phyloP scores from a whole-genome alignment of 2,797 vertebrate species.

The Mallotus villosus region DNA sequence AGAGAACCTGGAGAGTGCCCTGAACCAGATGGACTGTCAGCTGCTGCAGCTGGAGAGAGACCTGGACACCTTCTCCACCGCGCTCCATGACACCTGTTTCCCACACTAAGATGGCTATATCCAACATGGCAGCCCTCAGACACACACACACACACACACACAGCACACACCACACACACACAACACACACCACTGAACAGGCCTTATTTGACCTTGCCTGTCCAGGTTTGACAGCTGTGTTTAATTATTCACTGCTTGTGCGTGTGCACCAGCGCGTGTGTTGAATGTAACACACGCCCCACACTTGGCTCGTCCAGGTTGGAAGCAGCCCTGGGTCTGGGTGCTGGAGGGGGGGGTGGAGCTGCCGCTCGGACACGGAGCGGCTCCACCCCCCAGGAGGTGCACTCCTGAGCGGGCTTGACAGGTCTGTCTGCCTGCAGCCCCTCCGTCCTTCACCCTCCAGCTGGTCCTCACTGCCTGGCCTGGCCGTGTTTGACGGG shows the following conservation, averaged over 20 bases:
- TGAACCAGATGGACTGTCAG: slow-evolving; percentile 95
- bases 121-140: slow-evolving; percentile 74
- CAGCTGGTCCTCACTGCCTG: background rate
- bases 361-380: background rate
- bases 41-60: slow-evolving; percentile 95
- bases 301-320: slow-evolving; percentile 25
- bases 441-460: no score
- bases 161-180: background rate
- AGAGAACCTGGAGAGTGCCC: slow-evolving; percentile 94
- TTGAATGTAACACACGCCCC: slow-evolving; percentile 60
- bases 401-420: slow-evolving; percentile 51
- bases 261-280: no score
- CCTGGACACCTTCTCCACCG: slow-evolving; percentile 90
- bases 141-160: slow-evolving; percentile 9
- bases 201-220: background rate
- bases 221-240: slow-evolving; percentile 45
- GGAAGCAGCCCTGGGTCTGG: slow-evolving; percentile 59
- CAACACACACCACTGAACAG: background rate
- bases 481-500: background rate
- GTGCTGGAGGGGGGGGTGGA: slow-evolving; percentile 42
- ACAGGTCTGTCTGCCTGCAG: slow-evolving; percentile 35
- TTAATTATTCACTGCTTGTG: slow-evolving; percentile 57
- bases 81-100: slow-evolving; percentile 92
- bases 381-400: slow-evolving; percentile 9
- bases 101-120: slow-evolving; percentile 97